Percentiles rank a stretch among this genome's conserved stretches.
These are phyloP conservation scores for Argentina silus DNA, from an alignment of 2,797 vertebrate genomes.

Conservation along the genomic window DNA sequence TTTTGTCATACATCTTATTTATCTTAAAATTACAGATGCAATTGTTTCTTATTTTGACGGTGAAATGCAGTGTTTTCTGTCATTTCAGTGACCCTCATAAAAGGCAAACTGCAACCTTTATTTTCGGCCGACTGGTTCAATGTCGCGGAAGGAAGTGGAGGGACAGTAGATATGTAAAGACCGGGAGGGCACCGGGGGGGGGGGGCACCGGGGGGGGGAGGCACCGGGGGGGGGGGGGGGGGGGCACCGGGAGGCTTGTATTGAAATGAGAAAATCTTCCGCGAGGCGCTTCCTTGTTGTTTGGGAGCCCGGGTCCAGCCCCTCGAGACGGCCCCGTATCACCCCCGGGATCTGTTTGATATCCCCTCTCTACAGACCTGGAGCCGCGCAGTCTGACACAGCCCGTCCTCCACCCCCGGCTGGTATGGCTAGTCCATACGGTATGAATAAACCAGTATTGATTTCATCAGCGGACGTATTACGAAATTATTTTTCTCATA, in stretches of 20 bases:
- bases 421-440: too few species aligned
- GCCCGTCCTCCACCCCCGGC: too few species aligned
- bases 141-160: background rate
- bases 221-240: too few species aligned
- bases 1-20: too few species aligned
- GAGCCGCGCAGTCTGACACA: conserved; percentile 17
- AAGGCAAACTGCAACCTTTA: background rate
- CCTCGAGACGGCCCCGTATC: conserved; percentile 22
- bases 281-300: background rate
- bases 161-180: background rate
- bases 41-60: background rate
- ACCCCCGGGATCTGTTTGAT: conserved; percentile 31
- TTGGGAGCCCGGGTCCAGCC: conserved; percentile 1
- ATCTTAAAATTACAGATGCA: background rate
- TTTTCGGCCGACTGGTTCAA: background rate
- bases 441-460: too few species aligned
- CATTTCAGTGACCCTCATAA: background rate
- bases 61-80: background rate
- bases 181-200: background rate
- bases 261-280: conserved; percentile 12
- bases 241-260: too few species aligned
- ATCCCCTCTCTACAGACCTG: conserved; percentile 5
- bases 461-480: too few species aligned
- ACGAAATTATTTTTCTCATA: too few species aligned
- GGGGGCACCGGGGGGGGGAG: too few species aligned